Evolutionary conservation across 1,140 invertebrate species (phyloP).

Genomic region (Procambarus clarkii): DNA sequence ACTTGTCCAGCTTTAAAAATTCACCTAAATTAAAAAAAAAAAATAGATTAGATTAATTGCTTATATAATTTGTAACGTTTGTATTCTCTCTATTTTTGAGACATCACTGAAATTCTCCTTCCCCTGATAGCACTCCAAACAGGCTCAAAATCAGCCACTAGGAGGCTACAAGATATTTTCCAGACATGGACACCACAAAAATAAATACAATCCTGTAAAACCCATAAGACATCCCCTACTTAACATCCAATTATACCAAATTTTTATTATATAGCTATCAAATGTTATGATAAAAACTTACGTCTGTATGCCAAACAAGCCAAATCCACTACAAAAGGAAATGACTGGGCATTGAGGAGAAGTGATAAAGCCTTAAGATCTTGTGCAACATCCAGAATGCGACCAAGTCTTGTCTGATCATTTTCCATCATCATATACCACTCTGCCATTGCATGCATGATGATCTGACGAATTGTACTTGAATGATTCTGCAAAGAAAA

Average conservation of each 20-base stretch:
- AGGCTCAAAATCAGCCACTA: too few relatives aligned
- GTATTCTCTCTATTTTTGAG: too few relatives aligned
- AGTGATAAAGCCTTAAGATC: conserved; percentile 96
- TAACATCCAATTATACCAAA: too few relatives aligned
- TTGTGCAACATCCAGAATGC: conserved; percentile 97
- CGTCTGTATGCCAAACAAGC: conserved; percentile 94
- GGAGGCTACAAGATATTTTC: too few relatives aligned
- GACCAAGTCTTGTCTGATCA: conserved; percentile 93
- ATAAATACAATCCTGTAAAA: too few relatives aligned
- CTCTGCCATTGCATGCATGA: conserved; percentile 98
- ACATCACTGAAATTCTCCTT: too few relatives aligned
- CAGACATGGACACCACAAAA: too few relatives aligned
- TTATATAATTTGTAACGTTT: too few relatives aligned
- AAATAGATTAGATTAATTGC: too few relatives aligned
- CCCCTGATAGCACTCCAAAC: too few relatives aligned
- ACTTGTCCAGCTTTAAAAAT: conserved; percentile 98
- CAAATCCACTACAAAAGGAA: conserved; percentile 97
- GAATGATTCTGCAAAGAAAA: conserved; percentile 75
- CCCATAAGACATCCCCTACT: too few relatives aligned
- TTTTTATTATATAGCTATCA: too few relatives aligned
- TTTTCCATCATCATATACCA: conserved; percentile 93
- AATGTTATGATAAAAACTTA: conserved; percentile 26
- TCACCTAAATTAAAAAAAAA: conserved; percentile 80
- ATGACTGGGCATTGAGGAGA: conserved; percentile 93
- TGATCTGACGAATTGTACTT: conserved; percentile 82